Evolutionary conservation across 2,797 vertebrate genomes (phyloP), one percentile per base, ranked within the genome.

Genomic region (Mergus octosetaceus): DNA sequence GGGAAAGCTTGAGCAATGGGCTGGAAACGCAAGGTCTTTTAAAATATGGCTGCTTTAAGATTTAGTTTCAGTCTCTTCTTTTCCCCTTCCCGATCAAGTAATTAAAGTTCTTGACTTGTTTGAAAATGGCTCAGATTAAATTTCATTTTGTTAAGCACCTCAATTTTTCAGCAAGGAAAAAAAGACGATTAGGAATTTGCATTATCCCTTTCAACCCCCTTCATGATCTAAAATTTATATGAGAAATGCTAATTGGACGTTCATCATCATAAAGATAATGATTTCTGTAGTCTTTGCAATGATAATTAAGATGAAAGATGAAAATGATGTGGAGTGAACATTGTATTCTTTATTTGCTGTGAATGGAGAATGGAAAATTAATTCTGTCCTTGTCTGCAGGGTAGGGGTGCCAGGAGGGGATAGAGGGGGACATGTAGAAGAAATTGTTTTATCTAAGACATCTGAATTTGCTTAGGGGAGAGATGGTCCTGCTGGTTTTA

Each of bases 241-340:
- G 98, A 97, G 96, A 98, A 98, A 98, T 96, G 86, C 95, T 98
- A 98, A 98, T 98, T 98, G 97, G 95, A 97, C 4, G 78, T 98
- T 98, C 97, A 98, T 98, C 97, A 97, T 97, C 30, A 93, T 97
- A 97, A 97, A 97, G 97, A 97, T 98, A 98, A 97, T 98, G 97
- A 98, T 98, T 98, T 97, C 97, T 98, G 92, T 97, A 97, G 94
- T 97, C 97, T 97, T 91, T 16, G 3, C 97, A 87, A 95, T 91
- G 96, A 97, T 98, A 98, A 98, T 98, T 97, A 98, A 98, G 97
- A 98, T 97, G 96, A 97, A 98, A 97, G 97, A 98, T 98, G 97
- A 97, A 97, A 98, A 97, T 88, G 94, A 98, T 98, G 89, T 72
- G 79, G 81, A 94, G 54, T 0, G 93, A 97, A 96, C 94, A 92